Evolutionary conservation across 2,113 vertebrate genomes (phyloP).

Genomic region (Suricata suricatta): DNA sequence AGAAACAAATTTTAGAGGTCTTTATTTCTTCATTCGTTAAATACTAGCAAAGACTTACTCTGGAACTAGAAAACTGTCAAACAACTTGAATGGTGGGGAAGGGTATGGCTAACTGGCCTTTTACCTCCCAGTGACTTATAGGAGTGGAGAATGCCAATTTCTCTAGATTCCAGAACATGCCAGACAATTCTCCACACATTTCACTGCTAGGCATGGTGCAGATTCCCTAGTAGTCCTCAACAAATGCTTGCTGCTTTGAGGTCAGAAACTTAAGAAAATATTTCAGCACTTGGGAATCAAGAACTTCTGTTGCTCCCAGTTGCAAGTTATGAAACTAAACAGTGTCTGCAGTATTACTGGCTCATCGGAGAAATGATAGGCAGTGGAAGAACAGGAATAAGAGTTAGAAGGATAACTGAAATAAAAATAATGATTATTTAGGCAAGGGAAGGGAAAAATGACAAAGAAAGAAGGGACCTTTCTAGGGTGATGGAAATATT

Average conservation of each 20-base stretch:
- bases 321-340: neutral
- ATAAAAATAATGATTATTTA: neutral
- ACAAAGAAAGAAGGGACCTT: neutral
- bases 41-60: neutral
- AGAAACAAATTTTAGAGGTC: neutral
- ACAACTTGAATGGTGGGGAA: neutral
- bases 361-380: neutral
- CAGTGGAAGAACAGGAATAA: neutral
- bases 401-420: neutral
- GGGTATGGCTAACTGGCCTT: neutral
- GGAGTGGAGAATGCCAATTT: neutral
- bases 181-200: neutral
- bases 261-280: neutral
- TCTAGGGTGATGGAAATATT: neutral
- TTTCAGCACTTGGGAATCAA: neutral
- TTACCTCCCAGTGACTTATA: slow-evolving; percentile 10
- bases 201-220: neutral
- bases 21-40: neutral
- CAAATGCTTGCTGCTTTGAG: neutral
- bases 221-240: neutral
- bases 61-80: neutral
- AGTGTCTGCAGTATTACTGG: neutral
- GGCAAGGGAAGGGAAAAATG: neutral
- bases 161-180: neutral
- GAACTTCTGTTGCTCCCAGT: neutral